Conservation (phyloP, 23 tunicate genomes). For the Halocynthia aurantium region DNA sequence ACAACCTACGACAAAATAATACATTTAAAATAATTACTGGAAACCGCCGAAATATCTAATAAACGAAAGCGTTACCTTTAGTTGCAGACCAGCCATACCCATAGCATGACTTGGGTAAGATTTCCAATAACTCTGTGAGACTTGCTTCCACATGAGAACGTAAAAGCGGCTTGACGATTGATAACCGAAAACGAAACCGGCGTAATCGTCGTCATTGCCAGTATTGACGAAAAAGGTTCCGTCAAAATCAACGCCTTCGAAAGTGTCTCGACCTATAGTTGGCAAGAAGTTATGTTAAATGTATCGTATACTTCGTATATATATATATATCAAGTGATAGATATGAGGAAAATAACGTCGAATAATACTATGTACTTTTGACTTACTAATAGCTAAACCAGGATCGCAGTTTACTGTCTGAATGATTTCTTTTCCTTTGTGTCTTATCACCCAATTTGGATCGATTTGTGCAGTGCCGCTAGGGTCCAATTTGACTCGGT, state of each 20-base stretch:
- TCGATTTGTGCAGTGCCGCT: conserved; percentile 76
- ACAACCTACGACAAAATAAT: conserved; percentile 46
- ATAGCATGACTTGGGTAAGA: conserved; percentile 38
- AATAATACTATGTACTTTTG: neutral
- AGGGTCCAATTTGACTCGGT: conserved; percentile 86
- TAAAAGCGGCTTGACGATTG: conserved; percentile 85
- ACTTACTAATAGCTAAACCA: conserved; percentile 87
- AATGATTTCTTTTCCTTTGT: conserved; percentile 89
- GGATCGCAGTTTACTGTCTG: conserved; percentile 96
- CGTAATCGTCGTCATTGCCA: conserved; percentile 81
- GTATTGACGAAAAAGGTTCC: conserved; percentile 93
- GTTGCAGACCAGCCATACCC: conserved; percentile 64
- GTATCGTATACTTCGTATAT: neutral
- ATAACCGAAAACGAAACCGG: conserved; percentile 96
- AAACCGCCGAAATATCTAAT: neutral
- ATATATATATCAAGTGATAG: neutral
- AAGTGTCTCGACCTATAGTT: conserved; percentile 54
- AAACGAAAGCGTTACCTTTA: conserved; percentile 35
- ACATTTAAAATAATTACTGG: neutral
- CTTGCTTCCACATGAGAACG: conserved; percentile 96
- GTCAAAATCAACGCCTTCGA: conserved; percentile 83
- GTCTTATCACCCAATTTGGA: conserved; percentile 78
- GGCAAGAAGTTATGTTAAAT: neutral
- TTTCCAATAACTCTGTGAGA: conserved; percentile 74
- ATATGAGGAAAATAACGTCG: conserved; percentile 2